These are phyloP conservation scores for Ascidia mentula DNA, from an alignment of 23 tunicate species.

Conservation along the genomic window DNA sequence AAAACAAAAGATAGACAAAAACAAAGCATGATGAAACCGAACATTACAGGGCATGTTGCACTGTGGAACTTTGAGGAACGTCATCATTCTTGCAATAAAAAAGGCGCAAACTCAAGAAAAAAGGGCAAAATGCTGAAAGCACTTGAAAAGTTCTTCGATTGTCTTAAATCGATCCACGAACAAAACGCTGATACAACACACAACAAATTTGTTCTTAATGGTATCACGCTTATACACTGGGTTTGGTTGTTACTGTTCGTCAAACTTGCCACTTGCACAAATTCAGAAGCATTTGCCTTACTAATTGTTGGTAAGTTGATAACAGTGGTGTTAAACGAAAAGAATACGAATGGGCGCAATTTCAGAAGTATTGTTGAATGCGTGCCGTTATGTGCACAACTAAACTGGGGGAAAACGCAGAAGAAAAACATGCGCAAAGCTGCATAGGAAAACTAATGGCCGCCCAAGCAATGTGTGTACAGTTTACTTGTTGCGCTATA, in stretches of 20 bases:
- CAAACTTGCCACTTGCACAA: background rate
- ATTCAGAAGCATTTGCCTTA: background rate
- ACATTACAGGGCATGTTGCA: background rate
- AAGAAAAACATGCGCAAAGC: background rate
- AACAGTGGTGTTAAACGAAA: background rate
- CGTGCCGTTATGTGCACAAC: background rate
- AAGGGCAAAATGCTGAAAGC: background rate
- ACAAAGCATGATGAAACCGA: background rate
- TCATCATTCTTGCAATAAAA: no score
- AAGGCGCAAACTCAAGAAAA: background rate
- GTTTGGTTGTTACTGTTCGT: no score
- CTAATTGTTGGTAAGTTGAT: background rate
- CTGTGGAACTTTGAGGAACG: constrained; percentile 11
- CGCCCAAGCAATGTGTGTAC: no score
- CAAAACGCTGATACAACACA: no score
- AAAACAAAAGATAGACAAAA: background rate
- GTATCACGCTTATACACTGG: no score
- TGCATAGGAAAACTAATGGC: background rate
- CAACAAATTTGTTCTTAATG: no score
- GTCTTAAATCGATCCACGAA: no score
- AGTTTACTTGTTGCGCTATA: no score
- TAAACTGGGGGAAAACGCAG: background rate
- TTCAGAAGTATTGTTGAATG: background rate
- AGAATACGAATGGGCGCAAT: background rate
- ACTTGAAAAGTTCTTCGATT: background rate